Conservation (phyloP, 2,113 vertebrate species). For the Suricata suricatta region DNA sequence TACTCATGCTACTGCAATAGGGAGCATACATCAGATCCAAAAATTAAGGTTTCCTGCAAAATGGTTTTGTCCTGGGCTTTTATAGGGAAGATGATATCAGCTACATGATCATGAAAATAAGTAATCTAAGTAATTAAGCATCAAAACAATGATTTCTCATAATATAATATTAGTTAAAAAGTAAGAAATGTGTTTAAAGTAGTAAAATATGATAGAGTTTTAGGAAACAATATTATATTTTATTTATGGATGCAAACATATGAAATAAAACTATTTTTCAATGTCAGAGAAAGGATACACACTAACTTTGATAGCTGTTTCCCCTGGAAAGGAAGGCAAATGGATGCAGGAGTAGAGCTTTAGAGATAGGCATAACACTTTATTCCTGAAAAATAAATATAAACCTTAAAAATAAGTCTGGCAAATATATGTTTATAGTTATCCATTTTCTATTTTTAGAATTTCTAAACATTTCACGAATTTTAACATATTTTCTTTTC, state of each 20-base stretch:
- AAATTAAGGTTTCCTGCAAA: not conserved
- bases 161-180: not conserved
- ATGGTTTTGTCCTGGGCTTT: not conserved
- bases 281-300: not conserved
- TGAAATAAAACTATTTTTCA: not conserved
- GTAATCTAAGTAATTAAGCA: not conserved
- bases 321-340: not conserved
- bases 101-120: not conserved
- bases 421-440: not conserved
- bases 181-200: not conserved
- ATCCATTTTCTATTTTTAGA: not conserved
- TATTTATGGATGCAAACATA: not conserved
- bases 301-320: not conserved
- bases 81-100: not conserved
- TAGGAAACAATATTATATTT: not conserved
- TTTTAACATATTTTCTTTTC: not conserved
- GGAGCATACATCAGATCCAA: not conserved
- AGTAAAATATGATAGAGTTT: not conserved
- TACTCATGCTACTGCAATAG: not conserved
- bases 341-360: not conserved
- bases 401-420: not conserved
- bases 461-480: not conserved
- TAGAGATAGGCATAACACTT: not conserved
- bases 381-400: slow-evolving; percentile 14
- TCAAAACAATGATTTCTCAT: not conserved